Evolutionary conservation across 2,113 vertebrate species (phyloP).

Genomic region (Leuciscus idus): DNA sequence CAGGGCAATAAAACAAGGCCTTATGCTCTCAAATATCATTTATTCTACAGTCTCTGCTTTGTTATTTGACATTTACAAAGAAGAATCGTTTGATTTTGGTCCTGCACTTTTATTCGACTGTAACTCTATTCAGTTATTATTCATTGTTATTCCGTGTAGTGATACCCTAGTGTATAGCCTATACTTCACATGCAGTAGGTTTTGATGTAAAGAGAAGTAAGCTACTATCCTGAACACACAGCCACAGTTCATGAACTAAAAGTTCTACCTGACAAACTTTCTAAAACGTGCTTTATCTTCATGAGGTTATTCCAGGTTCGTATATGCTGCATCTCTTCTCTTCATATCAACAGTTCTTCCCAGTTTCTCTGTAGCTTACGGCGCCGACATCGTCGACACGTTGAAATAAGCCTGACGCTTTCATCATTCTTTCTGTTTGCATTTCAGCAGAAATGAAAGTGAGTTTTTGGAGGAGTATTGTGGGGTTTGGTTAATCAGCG

Average conservation of each 20-base stretch:
- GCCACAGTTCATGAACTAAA: conserved; percentile 26
- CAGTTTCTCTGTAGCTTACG: conserved; percentile 4
- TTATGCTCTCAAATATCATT: conserved; percentile 4
- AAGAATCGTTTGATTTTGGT: background rate
- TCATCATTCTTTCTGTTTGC: conserved; percentile 46
- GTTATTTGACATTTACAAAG: conserved; percentile 7
- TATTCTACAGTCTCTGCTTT: background rate
- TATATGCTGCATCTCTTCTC: conserved; percentile 29
- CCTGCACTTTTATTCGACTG: background rate
- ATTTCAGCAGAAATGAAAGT: conserved; percentile 47
- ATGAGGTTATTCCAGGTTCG: conserved; percentile 31
- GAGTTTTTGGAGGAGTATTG: conserved; percentile 35
- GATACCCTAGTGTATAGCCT: no score
- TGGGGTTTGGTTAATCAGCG: conserved; percentile 52
- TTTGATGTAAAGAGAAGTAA: background rate
- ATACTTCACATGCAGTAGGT: background rate
- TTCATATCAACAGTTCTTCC: conserved; percentile 32
- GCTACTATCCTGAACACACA: background rate
- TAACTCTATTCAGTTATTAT: background rate
- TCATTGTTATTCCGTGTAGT: no score
- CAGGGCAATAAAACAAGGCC: conserved; percentile 28
- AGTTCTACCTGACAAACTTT: conserved; percentile 25
- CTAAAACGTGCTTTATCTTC: background rate
- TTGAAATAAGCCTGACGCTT: conserved; percentile 47
- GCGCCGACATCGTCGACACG: background rate